Base-by-base conservation (phyloP, 2,113 vertebrate genomes). In the Leptobrachium ailaonicum region DNA sequence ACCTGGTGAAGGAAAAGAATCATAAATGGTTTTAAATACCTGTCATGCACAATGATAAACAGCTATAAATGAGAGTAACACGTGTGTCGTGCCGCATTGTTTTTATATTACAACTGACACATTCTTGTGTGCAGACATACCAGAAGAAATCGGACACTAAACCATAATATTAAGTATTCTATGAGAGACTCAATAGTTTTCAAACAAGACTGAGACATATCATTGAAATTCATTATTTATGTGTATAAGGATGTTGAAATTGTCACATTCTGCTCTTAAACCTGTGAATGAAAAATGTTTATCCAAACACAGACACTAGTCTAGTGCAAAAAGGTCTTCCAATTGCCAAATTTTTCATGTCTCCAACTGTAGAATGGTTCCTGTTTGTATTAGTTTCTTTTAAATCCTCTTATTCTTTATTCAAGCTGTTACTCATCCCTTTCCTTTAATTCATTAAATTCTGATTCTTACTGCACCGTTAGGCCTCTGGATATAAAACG, bases 61-160 rank as follows among this genome's bases (percentile, higher is more conserved):
- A 12, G 12, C 54, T 70, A 45, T 70, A 62, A 71, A 77, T 60
- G 66, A 70, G 42, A 60, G 67, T 71, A 71, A 78, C 76, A 77
- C 8, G 56, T 71, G 75, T 62, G 11, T 53, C 4, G 0, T 6
- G 41, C 53, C 10, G 42, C 11, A 71, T 63, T 47, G n/a, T 63
- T 71, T 63, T 77, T 42, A 32, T 41, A 63, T 63, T 63, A 50
- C 58, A 62, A 71, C 14, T 71, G 76, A 78, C 42, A 62, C 76
- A 71, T 63, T 78, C 54, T 60, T 77, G 66, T 60, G n/a, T 69
- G 41, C 41, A 20, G 53, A 77, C 75, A 56, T 10, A 47, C 14
- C 50, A 44, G 60, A 43, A 56, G 66, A 77, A 77, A 69, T 6
- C 32, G 41, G 9, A 69, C 50, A 60, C 50, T 58, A 10, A 42